Conservation (phyloP, 2,113 vertebrate species). For the Sebastes fasciatus region DNA sequence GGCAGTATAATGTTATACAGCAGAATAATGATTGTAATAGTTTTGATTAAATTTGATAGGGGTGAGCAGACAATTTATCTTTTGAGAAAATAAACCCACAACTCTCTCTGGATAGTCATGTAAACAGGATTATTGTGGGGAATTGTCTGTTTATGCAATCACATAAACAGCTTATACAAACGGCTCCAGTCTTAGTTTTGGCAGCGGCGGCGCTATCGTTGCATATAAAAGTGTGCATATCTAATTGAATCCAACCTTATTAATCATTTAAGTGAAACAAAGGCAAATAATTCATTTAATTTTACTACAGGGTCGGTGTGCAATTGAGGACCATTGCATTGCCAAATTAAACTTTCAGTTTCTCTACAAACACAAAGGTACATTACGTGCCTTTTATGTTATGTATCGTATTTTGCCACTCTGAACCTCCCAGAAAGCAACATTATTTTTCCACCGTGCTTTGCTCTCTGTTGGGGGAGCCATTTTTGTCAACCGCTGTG, state of each 20-base stretch:
- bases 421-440: not conserved
- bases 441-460: not conserved
- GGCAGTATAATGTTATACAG: conserved; percentile 25
- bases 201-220: conserved; percentile 29
- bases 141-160: conserved; percentile 58
- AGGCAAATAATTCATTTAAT: conserved; percentile 48
- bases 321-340: not conserved
- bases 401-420: not conserved
- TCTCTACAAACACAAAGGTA: not conserved
- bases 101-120: conserved; percentile 18
- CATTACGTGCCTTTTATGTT: not conserved
- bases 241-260: conserved; percentile 48
- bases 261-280: conserved; percentile 61
- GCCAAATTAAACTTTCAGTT: conserved; percentile 20
- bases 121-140: conserved; percentile 63
- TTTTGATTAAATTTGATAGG: conserved; percentile 47
- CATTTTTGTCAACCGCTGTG: not conserved
- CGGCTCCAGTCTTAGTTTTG: conserved; percentile 49
- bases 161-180: conserved; percentile 67
- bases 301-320: conserved; percentile 6
- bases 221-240: conserved; percentile 38
- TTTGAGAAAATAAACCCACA: conserved; percentile 24
- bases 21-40: conserved; percentile 24
- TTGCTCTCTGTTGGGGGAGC: not conserved
- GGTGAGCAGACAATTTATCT: conserved; percentile 45